Percentiles rank a stretch among this genome's conserved stretches.
Conservation (phyloP, 2,797 vertebrate species). For the Chloroceryle amazona region DNA sequence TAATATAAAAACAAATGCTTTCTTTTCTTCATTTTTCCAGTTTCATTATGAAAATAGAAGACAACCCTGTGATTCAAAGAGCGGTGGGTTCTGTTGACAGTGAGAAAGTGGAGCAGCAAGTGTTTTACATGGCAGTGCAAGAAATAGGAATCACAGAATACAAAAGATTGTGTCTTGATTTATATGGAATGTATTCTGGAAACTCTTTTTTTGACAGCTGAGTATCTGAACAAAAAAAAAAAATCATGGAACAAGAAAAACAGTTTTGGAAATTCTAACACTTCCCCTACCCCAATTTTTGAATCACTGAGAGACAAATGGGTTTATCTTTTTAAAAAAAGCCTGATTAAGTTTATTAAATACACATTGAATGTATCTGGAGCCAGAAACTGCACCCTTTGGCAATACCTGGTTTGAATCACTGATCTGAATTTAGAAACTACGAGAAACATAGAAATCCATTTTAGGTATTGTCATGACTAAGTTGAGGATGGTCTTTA, state of each 20-base stretch:
- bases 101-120: accelerated
- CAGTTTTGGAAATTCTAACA: not conserved
- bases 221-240: not conserved
- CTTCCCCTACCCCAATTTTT: accelerated
- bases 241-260: not conserved
- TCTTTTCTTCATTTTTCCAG: not conserved
- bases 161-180: not conserved
- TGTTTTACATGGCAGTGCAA: not conserved
- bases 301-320: not conserved
- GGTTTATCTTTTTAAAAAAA: not conserved
- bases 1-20: not conserved
- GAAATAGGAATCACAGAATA: not conserved
- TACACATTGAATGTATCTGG: not conserved
- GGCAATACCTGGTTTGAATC: not conserved
- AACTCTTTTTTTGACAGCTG: not conserved
- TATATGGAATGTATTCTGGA: not conserved
- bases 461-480: not conserved
- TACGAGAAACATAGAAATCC: not conserved
- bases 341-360: not conserved
- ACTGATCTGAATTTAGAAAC: not conserved
- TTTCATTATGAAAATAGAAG: not conserved
- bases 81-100: not conserved
- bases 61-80: not conserved
- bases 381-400: not conserved
- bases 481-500: not conserved